Evolutionary conservation across 2,113 vertebrate genomes (phyloP).

Genomic region (Rissa tridactyla): DNA sequence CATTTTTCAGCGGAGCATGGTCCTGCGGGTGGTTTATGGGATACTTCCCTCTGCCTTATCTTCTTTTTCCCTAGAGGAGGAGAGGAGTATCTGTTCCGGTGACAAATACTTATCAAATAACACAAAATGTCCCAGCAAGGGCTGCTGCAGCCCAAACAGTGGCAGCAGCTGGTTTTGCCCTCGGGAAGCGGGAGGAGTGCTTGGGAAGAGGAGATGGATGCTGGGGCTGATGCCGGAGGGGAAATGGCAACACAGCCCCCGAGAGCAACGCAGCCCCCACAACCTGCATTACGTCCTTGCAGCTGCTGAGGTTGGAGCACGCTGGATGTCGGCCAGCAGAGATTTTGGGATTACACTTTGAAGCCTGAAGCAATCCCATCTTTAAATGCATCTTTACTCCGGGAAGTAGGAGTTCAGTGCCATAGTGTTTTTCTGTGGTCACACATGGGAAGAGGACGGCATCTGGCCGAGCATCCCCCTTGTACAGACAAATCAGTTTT

Average conservation of each 20-base stretch:
- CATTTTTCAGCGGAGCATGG: neutral
- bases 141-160: neutral
- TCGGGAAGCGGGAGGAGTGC: neutral
- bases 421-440: neutral
- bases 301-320: neutral
- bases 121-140: neutral
- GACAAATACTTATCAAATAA: neutral
- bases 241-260: neutral
- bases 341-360: neutral
- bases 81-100: neutral
- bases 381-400: neutral
- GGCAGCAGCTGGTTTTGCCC: neutral
- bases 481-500: neutral
- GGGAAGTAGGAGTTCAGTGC: neutral
- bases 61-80: neutral
- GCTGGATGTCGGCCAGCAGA: neutral
- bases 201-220: neutral
- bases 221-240: rapidly evolving
- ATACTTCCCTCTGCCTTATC: neutral
- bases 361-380: neutral
- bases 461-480: neutral
- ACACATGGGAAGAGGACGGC: neutral
- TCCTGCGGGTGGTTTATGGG: neutral
- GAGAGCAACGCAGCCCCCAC: rapidly evolving
- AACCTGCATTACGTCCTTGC: neutral